These are phyloP conservation scores for Meloe dianella DNA, from an alignment of 2,888 invertebrate species.

Conservation along the genomic window DNA sequence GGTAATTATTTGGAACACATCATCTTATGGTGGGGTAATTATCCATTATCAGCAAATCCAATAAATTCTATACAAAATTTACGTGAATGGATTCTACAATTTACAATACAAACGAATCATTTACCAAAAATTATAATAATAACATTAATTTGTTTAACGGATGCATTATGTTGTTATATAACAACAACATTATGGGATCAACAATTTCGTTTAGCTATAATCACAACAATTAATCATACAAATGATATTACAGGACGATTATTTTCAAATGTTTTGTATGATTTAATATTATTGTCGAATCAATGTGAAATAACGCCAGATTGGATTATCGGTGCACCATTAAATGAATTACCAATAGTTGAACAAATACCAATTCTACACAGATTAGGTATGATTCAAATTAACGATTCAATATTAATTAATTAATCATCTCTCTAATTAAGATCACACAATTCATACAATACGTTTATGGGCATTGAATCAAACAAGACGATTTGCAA, in stretches of 20 bases:
- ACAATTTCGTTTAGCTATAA: conserved; percentile 63
- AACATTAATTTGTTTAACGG: conserved; percentile 75
- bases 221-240: conserved; percentile 50
- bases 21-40: conserved; percentile 83
- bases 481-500: conserved; percentile 74
- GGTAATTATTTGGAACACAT: conserved; percentile 82
- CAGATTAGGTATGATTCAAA: conserved; percentile 71
- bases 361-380: conserved; percentile 83
- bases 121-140: conserved; percentile 74
- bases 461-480: conserved; percentile 78
- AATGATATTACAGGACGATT: conserved; percentile 55
- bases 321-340: conserved; percentile 73
- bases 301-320: conserved; percentile 77
- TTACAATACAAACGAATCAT: conserved; percentile 59
- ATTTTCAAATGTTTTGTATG: conserved; percentile 71
- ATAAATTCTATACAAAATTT: conserved; percentile 70
- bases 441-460: conserved; percentile 81
- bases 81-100: conserved; percentile 69
- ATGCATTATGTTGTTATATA: conserved; percentile 78
- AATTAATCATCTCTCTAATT: too few relatives aligned
- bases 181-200: conserved; percentile 84
- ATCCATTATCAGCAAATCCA: conserved; percentile 71
- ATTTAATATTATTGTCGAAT: conserved; percentile 74
- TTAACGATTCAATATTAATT: conserved; percentile 17
- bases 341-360: conserved; percentile 79